Base-by-base conservation (phyloP, 2,113 vertebrate genomes). In the Lepidothrix coronata region DNA sequence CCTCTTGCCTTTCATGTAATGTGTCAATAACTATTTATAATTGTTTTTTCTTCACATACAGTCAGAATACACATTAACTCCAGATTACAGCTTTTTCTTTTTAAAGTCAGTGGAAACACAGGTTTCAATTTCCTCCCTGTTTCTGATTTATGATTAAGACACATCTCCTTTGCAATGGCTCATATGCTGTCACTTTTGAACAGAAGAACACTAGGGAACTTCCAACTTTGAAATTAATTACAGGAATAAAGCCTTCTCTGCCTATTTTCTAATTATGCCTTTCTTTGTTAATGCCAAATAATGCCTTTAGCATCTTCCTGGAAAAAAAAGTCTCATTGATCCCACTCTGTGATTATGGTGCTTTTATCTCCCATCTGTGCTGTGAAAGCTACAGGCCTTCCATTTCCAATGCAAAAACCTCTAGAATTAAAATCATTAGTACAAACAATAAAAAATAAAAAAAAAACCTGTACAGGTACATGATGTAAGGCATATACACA, bases 281-380 rank as follows among this genome's bases (percentile, higher is more conserved):
- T 96, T 91, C 90, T 95, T 97, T 96, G 93, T 96, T 94, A 95
- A 90, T 94, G 87, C 65, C 78, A 96, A 96, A 95, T 96, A 96
- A 97, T 96, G 86, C 92, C 89, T 94, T 92, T 83, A 97, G 89
- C 95, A 84, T 91, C 91, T 96, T 95, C 91, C 85, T 95, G 89
- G 82, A 88, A 88, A 88, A 88, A 88, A 63, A 95, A 93, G 83
- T 82, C 66, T 94, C 70, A 92, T 96, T 94, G 93, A 97, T 96
- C 68, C 55, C 87, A 89, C 88, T 90, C 85, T 90, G 72, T 94
- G 90, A 95, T 96, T 93, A 93, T 59, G 63, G 44, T 85, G 84
- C 93, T 96, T 97, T 87, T 85, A 87, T 95, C 93, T 95, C 89
- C 91, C 95, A 91, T 95, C 89, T 94, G 96, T 89, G 88, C 96